These are phyloP conservation scores for Iguana delicatissima DNA, from an alignment of 2,797 vertebrate species.

Conservation along the genomic window DNA sequence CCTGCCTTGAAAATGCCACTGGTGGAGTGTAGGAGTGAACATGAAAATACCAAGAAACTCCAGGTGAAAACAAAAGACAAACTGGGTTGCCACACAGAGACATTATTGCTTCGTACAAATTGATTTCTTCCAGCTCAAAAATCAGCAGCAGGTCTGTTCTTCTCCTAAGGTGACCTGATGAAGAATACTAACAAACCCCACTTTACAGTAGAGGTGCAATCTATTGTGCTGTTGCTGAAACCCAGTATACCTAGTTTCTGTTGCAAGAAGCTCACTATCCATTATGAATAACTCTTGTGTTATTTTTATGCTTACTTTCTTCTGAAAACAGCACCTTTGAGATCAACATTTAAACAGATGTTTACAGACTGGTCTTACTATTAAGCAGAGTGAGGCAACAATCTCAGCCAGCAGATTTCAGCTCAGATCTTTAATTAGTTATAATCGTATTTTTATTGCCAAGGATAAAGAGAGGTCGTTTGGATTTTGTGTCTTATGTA, in stretches of 20 bases:
- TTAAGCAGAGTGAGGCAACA: too few relatives aligned
- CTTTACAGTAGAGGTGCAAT: neutral
- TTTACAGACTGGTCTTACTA: too few relatives aligned
- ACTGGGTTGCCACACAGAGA: neutral
- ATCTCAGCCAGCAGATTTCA: too few relatives aligned
- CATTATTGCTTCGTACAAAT: neutral
- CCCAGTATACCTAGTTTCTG: constrained; percentile 33
- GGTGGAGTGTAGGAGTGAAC: neutral
- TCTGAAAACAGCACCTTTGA: neutral
- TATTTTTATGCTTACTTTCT: constrained; percentile 52
- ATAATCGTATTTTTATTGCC: too few relatives aligned
- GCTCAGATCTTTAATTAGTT: too few relatives aligned
- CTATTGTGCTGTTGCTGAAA: too few relatives aligned
- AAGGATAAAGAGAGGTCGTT: too few relatives aligned
- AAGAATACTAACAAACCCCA: neutral
- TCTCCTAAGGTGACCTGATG: neutral
- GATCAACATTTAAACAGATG: too few relatives aligned
- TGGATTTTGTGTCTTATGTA: too few relatives aligned
- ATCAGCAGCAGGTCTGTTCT: neutral
- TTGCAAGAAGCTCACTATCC: neutral
- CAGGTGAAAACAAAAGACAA: neutral
- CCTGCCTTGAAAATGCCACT: neutral
- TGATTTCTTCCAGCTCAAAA: neutral
- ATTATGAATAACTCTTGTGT: constrained; percentile 41
- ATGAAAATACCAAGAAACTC: constrained; percentile 3